Percentiles rank a stretch among this genome's conserved stretches.
These are phyloP conservation scores for Agrilus planipennis DNA, from an alignment of 1,140 invertebrate genomes.

Conservation along the genomic window DNA sequence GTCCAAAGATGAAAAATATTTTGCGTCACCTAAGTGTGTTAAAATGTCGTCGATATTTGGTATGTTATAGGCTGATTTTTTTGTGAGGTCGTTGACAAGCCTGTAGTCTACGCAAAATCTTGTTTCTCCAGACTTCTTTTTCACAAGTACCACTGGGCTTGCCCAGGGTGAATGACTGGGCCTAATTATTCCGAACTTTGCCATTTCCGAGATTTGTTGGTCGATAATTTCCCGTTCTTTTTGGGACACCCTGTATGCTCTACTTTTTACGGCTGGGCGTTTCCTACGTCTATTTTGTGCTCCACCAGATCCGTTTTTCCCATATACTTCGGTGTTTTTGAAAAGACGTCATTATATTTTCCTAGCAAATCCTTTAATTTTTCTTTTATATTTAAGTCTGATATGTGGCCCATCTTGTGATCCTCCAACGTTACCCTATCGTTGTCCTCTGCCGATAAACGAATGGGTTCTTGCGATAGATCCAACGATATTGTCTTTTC, in stretches of 20 bases:
- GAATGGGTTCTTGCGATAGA: too few species aligned
- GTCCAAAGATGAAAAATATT: conserved; percentile 31
- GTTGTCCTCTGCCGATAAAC: too few species aligned
- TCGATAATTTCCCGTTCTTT: conserved; percentile 16
- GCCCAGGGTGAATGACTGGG: conserved; percentile 9
- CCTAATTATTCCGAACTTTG: conserved; percentile 5
- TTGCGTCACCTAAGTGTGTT: conserved; percentile 21
- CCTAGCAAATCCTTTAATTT: too few species aligned
- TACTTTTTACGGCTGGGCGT: conserved; percentile 14
- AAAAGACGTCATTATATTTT: too few species aligned
- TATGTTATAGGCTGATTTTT: conserved; percentile 34
- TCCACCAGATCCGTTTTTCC: too few species aligned
- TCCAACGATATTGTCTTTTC: too few species aligned
- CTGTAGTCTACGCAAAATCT: conserved; percentile 16
- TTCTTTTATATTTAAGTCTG: too few species aligned
- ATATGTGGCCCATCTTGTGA: too few species aligned
- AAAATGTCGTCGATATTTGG: conserved; percentile 37
- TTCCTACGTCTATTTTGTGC: too few species aligned
- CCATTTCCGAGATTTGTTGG: conserved; percentile 17
- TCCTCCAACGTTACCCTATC: too few species aligned
- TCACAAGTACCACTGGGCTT: conserved; percentile 13
- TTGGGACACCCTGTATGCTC: conserved; percentile 19
- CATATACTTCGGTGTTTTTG: too few species aligned
- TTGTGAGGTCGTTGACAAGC: conserved; percentile 31
- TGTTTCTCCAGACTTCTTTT: conserved; percentile 8